Percentiles rank a stretch among this genome's conserved stretches.
phyloP scores from a whole-genome alignment of 2,797 vertebrate genomes.

The Pyrocephalus nanus region DNA sequence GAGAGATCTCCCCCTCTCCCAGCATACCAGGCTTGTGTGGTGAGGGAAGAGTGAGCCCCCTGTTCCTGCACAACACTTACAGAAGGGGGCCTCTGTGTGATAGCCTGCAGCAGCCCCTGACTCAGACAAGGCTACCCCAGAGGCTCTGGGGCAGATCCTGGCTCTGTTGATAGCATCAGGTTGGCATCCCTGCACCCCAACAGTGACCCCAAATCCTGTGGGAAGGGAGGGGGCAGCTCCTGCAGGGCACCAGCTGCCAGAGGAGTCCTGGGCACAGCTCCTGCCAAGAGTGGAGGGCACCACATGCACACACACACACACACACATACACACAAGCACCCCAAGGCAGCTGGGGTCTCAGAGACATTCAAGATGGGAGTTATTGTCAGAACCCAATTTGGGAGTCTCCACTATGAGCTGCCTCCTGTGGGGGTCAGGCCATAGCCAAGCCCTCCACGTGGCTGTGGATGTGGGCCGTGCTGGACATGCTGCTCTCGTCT shows the following conservation, averaged over 20 bases:
- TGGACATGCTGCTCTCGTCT: conserved; percentile 82
- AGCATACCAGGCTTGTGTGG: background rate
- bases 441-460: conserved; percentile 90
- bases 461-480: conserved; percentile 85
- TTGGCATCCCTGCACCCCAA: background rate
- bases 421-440: conserved; percentile 59
- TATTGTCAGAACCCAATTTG: background rate
- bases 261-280: background rate
- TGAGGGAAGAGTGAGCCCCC: background rate
- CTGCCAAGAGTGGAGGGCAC: background rate
- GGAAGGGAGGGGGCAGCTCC: background rate
- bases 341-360: background rate
- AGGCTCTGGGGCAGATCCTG: background rate
- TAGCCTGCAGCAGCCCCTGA: background rate
- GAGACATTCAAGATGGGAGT: background rate
- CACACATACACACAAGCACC: background rate
- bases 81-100: background rate
- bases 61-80: accelerated
- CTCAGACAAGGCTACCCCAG: background rate
- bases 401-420: background rate
- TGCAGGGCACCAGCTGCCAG: background rate
- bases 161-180: background rate
- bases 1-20: accelerated
- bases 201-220: background rate
- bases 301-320: accelerated